phyloP scores from a whole-genome alignment of 1,140 invertebrate genomes.

The Nasonia longicornis region DNA sequence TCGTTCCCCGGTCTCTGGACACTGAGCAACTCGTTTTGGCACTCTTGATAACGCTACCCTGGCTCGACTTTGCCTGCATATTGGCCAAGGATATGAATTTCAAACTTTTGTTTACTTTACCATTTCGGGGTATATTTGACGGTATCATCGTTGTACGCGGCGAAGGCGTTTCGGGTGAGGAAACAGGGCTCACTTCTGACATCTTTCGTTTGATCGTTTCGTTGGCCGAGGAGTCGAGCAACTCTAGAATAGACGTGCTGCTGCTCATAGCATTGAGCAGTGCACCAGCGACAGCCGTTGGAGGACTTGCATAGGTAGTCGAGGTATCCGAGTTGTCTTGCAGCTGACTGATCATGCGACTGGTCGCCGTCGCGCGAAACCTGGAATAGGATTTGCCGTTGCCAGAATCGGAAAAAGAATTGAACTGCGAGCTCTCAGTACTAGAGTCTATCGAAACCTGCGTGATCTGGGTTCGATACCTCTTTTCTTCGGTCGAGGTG shows the following conservation, averaged over 20 bases:
- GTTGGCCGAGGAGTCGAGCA: conserved; percentile 59
- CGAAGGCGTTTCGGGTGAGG: conserved; percentile 65
- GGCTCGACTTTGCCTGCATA: neutral
- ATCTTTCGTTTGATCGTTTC: conserved; percentile 35
- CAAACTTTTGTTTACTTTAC: conserved; percentile 51
- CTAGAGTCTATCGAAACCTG: conserved; percentile 54
- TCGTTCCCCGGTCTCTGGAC: neutral
- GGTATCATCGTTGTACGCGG: conserved; percentile 61
- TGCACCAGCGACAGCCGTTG: conserved; percentile 48
- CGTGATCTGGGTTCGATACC: conserved; percentile 27
- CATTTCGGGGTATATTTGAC: conserved; percentile 58
- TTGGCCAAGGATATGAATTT: conserved; percentile 36
- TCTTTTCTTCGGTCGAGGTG: neutral
- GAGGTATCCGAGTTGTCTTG: conserved; percentile 62
- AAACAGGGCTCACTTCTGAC: conserved; percentile 60
- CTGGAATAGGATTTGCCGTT: conserved; percentile 47
- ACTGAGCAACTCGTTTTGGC: neutral
- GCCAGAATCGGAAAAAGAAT: conserved; percentile 43
- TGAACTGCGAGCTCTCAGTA: conserved; percentile 55
- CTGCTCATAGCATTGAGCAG: conserved; percentile 47
- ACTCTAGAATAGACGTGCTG: conserved; percentile 59
- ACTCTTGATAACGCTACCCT: neutral
- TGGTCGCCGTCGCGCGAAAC: conserved; percentile 43
- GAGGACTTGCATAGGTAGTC: conserved; percentile 64
- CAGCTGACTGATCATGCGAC: conserved; percentile 49